phyloP scores from a whole-genome alignment of 2,797 vertebrate genomes.

The Semaprochilodus insignis region DNA sequence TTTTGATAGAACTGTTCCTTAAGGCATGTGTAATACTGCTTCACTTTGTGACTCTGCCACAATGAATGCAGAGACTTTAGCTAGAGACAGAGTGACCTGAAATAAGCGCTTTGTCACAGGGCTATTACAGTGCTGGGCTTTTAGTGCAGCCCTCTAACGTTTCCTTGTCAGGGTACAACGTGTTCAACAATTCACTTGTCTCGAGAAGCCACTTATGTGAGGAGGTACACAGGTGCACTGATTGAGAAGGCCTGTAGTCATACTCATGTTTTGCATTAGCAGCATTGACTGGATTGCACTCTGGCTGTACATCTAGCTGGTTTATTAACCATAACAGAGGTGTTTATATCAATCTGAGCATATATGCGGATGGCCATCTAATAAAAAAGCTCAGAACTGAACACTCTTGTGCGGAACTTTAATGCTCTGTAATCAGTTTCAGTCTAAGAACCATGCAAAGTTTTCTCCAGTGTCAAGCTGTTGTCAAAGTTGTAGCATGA shows the following conservation, averaged over 20 bases:
- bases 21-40: not conserved
- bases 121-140: not conserved
- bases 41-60: not conserved
- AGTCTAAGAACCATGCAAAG: no score
- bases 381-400: no score
- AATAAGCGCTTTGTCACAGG: slow-evolving; percentile 10
- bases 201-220: not conserved
- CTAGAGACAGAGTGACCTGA: not conserved
- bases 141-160: not conserved
- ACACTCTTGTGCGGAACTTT: no score
- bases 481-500: no score
- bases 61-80: not conserved
- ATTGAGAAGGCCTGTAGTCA: not conserved
- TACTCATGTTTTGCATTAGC: not conserved
- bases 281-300: not conserved
- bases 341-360: not conserved
- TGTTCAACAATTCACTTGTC: not conserved
- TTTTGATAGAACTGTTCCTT: not conserved
- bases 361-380: not conserved
- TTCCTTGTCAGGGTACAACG: not conserved
- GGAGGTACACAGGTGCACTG: not conserved
- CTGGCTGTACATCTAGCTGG: not conserved
- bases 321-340: not conserved
- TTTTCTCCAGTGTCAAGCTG: no score
- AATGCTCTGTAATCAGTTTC: no score